Evolutionary conservation across 1,140 invertebrate genomes (phyloP).

Genomic region (Nasonia vitripennis): DNA sequence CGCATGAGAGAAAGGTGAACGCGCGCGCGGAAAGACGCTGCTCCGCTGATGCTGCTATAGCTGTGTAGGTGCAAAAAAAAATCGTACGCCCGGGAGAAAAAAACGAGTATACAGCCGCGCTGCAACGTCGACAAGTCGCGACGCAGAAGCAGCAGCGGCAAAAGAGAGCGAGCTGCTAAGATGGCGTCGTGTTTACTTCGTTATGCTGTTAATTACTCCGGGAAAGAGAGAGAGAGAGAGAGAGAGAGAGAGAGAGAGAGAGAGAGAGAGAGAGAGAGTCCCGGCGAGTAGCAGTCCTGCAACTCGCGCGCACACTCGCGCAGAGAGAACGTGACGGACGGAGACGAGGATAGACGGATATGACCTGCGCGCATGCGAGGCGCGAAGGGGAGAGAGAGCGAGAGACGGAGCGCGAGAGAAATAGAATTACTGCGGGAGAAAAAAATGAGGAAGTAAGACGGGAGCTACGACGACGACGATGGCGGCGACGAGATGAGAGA

Average conservation of each 20-base stretch:
- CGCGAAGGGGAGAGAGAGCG: conserved; percentile 17
- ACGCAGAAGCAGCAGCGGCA: background rate
- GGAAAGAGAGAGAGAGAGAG: background rate
- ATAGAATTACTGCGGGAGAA: conserved; percentile 36
- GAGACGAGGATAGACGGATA: conserved; percentile 29
- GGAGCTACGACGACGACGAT: background rate
- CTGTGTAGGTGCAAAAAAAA: conserved; percentile 33
- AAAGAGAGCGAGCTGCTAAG: conserved; percentile 61
- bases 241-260: too few species aligned
- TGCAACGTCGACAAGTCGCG: conserved; percentile 30
- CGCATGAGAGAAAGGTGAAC: conserved; percentile 30
- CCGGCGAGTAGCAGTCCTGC: conserved; percentile 59
- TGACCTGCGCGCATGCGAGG: conserved; percentile 8
- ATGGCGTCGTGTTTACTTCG: conserved; percentile 75
- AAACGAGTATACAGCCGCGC: background rate
- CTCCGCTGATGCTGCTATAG: background rate
- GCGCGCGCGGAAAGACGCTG: conserved; percentile 32
- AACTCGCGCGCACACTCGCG: conserved; percentile 49
- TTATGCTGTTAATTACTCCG: conserved; percentile 75
- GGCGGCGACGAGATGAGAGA: background rate
- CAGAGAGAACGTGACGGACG: conserved; percentile 63
- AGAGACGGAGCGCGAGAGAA: conserved; percentile 1
- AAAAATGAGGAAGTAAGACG: conserved; percentile 21
- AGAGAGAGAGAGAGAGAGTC: conserved; percentile 55
- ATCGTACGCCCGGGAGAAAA: conserved; percentile 49